These are phyloP conservation scores for Aphelocoma californica DNA, from an alignment of 2,797 vertebrate genomes.

Conservation along the genomic window DNA sequence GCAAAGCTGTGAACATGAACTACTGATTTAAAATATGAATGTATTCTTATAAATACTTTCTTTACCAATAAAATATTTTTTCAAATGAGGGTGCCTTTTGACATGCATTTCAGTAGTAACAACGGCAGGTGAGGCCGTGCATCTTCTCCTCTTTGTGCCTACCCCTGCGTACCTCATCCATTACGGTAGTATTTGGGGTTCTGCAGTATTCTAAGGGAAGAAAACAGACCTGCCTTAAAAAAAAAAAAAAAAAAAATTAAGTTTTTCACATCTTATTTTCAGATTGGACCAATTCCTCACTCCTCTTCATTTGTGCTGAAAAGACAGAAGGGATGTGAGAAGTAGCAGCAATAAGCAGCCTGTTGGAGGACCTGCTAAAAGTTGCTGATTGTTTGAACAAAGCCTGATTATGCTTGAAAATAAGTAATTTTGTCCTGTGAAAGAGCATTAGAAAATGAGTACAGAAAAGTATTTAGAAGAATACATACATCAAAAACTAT, in stretches of 20 bases:
- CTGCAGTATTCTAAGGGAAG: not conserved
- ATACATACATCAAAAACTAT: not conserved
- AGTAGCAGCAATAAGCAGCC: not conserved
- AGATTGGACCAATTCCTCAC: not conserved
- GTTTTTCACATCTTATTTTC: not conserved
- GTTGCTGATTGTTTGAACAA: not conserved
- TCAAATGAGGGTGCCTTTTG: not conserved
- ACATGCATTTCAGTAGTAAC: rapidly evolving
- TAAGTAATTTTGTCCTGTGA: not conserved
- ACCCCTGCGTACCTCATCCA: rapidly evolving
- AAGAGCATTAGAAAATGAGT: not conserved
- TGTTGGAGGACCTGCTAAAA: not conserved
- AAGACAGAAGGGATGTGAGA: rapidly evolving
- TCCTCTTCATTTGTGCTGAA: not conserved
- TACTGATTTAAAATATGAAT: not conserved
- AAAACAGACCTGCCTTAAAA: not conserved
- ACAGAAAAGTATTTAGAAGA: not conserved
- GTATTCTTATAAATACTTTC: not conserved
- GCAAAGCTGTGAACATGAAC: not conserved
- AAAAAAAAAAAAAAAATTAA: not conserved
- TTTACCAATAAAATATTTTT: not conserved
- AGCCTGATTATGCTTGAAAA: not conserved
- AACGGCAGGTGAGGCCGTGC: not conserved
- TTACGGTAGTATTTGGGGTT: not conserved
- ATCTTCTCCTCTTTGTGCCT: not conserved